Evolutionary conservation across 2,113 vertebrate genomes (phyloP).

Genomic region (Regulus satrapa): DNA sequence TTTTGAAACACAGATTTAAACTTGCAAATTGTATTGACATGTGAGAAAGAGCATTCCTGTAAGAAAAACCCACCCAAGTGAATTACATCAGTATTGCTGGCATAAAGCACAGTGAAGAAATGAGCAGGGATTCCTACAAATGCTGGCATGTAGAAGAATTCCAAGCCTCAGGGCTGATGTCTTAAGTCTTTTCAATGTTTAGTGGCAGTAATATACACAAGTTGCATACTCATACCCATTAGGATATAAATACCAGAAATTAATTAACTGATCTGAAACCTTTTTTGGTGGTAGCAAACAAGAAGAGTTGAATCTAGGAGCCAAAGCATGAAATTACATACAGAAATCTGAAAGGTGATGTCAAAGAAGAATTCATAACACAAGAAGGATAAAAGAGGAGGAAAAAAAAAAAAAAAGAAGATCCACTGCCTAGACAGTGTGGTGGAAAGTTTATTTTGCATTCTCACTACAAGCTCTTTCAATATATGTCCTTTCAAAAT

Average conservation of each 20-base stretch:
- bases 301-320: not conserved
- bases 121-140: not conserved
- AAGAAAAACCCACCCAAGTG: not conserved
- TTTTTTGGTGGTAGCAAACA: not conserved
- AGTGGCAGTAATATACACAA: not conserved
- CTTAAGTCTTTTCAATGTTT: not conserved
- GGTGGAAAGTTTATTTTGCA: not conserved
- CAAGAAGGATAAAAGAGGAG: not conserved
- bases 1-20: not conserved
- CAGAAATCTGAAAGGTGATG: not conserved
- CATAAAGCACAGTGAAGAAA: not conserved
- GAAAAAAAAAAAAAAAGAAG: not conserved
- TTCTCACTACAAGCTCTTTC: not conserved
- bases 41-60: not conserved
- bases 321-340: not conserved
- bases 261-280: not conserved
- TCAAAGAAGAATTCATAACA: not conserved
- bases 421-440: not conserved
- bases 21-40: not conserved
- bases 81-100: not conserved
- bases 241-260: conserved; percentile 15
- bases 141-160: not conserved
- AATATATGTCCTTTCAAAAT: not conserved
- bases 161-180: not conserved
- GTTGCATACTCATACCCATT: not conserved